Percentiles rank a stretch among this genome's conserved stretches.
Evolutionary conservation across 2,113 vertebrate species (phyloP).

Genomic region (Prochilodus magdalenae): DNA sequence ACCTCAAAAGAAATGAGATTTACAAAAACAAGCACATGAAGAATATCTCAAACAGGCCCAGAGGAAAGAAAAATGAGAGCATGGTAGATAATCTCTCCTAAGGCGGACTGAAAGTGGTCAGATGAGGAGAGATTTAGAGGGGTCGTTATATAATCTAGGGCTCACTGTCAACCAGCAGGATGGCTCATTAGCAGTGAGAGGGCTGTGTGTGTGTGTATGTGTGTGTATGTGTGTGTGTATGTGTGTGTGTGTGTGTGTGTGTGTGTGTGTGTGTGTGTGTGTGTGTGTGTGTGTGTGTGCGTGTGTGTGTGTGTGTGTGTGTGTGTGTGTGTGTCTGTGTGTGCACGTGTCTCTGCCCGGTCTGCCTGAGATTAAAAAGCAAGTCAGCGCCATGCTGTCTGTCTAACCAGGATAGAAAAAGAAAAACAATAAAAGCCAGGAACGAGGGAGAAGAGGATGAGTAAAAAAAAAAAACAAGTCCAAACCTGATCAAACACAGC

Average conservation of each 20-base stretch:
- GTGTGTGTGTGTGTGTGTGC: not conserved
- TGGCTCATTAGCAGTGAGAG: not conserved
- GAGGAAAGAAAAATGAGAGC: not conserved
- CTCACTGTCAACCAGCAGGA: constrained; percentile 9
- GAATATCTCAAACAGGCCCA: not conserved
- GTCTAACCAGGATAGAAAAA: constrained; percentile 61
- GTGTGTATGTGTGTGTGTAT: constrained; percentile 5
- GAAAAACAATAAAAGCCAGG: constrained; percentile 46
- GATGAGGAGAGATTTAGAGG: not conserved
- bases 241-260: constrained; percentile 1
- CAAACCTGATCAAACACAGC: constrained; percentile 1
- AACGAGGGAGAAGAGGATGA: not conserved
- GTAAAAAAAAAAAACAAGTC: not conserved
- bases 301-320: constrained; percentile 7
- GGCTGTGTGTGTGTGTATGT: not conserved
- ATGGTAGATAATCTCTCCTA: not conserved
- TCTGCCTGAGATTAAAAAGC: constrained; percentile 52
- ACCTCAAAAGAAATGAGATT: not conserved
- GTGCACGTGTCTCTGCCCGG: constrained; percentile 43
- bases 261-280: constrained; percentile 5
- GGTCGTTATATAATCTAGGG: constrained; percentile 1
- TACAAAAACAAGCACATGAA: not conserved
- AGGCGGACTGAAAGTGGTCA: not conserved
- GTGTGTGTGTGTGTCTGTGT: not conserved
- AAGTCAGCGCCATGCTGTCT: constrained; percentile 16